Evolutionary conservation across 2,113 vertebrate species (phyloP), one percentile per base, ranked within the genome.

Genomic region (Pardalotus punctatus): DNA sequence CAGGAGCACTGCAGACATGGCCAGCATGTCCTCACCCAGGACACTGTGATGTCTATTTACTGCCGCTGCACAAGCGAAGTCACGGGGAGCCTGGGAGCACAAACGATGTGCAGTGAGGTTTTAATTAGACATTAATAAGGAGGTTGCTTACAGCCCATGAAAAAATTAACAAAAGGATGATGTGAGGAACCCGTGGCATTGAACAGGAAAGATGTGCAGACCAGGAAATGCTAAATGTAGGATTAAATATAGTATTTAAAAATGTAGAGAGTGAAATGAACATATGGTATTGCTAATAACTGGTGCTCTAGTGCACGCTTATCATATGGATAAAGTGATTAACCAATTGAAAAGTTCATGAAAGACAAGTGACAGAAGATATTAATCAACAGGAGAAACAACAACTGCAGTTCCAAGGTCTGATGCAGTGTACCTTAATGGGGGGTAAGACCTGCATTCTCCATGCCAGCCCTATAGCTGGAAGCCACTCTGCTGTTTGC

Each of bases 381-480:
- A 40, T n/a, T 50, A 73, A 54, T 29, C 54, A 64, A 64, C 23
- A 78, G 18, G 27, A 76, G 65, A 86, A 73, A 36, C 25, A 82
- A 38, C 27, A 58, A 16, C 15, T 50, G 43, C 64, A n/a, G 38
- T 33, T 40, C 31, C 40, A 61, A 53, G 58, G 67, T 33, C 10
- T 11, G 36, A 35, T 12, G 31, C 33, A 43, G 27, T 3, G 11
- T 14, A 18, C 67, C 11, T 23, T 28, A 28, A 50, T 1, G 10
- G 16, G 62, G 24, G 10, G 36, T 6, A 28, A 58, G 21, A 11
- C 33, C 76, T 50, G 33, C 29, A 14, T 65, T 74, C 45, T n/a
- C 29, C 1, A 0, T 33, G 29, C 9, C 2, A 0, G 38, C 23
- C 15, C 0, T 0, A 10, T 3, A 22, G 9, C 48, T 69, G 65